These are phyloP conservation scores for Polyodon spathula DNA, from an alignment of 2,113 vertebrate genomes.

Conservation along the genomic window DNA sequence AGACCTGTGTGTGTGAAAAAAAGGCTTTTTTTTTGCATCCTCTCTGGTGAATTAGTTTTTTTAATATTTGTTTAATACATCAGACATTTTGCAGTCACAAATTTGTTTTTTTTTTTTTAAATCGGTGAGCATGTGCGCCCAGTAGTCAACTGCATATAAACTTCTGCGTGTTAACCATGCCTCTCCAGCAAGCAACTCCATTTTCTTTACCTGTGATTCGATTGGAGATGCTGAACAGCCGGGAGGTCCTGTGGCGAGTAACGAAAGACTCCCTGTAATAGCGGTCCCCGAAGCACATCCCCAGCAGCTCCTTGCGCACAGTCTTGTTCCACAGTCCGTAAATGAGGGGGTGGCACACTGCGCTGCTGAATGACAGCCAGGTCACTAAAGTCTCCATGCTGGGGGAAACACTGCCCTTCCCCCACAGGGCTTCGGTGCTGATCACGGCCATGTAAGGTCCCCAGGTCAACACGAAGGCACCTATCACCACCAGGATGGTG, in stretches of 20 bases:
- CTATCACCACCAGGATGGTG: slow-evolving; percentile 90
- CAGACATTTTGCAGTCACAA: too few species aligned
- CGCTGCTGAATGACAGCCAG: slow-evolving; percentile 89
- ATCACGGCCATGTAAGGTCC: slow-evolving; percentile 88
- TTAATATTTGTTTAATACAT: too few species aligned
- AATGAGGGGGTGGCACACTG: slow-evolving; percentile 87
- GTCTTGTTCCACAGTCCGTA: slow-evolving; percentile 98
- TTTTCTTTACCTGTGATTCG: slow-evolving; percentile 78
- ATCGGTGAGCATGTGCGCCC: too few species aligned
- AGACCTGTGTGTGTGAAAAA: too few species aligned
- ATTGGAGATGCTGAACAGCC: slow-evolving; percentile 95
- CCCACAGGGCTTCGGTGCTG: slow-evolving; percentile 83
- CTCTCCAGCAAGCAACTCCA: too few species aligned
- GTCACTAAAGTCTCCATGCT: slow-evolving; percentile 82
- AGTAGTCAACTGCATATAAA: too few species aligned
- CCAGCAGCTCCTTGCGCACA: slow-evolving; percentile 87
- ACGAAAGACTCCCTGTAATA: slow-evolving; percentile 88
- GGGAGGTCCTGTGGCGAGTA: slow-evolving; percentile 71
- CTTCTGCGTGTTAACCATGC: too few species aligned
- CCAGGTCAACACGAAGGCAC: slow-evolving; percentile 86
- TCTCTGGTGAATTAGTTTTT: too few species aligned
- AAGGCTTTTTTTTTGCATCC: too few species aligned
- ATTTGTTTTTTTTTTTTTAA: too few species aligned
- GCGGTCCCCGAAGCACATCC: slow-evolving; percentile 90
- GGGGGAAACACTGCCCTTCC: slow-evolving; percentile 75